phyloP scores from a whole-genome alignment of 2,797 vertebrate species.

The Neosilurus hyrtlii region DNA sequence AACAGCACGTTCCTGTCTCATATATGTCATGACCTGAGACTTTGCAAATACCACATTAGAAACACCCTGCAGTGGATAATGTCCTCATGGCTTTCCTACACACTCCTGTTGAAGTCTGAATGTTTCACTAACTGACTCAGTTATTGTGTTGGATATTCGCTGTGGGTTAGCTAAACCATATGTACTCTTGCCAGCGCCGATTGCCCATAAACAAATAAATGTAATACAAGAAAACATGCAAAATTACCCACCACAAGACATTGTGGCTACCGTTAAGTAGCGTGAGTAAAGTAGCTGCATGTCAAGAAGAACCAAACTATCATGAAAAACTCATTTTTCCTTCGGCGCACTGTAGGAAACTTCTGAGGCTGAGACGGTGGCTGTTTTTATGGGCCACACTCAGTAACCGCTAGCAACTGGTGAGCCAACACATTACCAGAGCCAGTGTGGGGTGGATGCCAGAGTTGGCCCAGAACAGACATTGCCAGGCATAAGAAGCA shows the following conservation, averaged over 20 bases:
- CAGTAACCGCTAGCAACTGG: slow-evolving; percentile 33
- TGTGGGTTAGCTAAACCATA: slow-evolving; percentile 66
- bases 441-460: slow-evolving; percentile 51
- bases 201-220: slow-evolving; percentile 69
- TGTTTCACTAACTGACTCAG: slow-evolving; percentile 63
- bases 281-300: slow-evolving; percentile 59
- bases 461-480: slow-evolving; percentile 41
- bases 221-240: slow-evolving; percentile 64
- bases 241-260: slow-evolving; percentile 65
- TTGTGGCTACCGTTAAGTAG: slow-evolving; percentile 60
- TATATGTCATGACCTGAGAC: slow-evolving; percentile 16
- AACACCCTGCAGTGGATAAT: slow-evolving; percentile 16
- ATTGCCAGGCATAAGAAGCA: slow-evolving; percentile 34
- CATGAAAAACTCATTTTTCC: background rate
- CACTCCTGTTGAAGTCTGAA: slow-evolving; percentile 13
- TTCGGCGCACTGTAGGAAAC: slow-evolving; percentile 25
- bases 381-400: slow-evolving; percentile 54
- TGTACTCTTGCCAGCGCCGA: slow-evolving; percentile 51
- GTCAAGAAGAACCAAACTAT: slow-evolving; percentile 60
- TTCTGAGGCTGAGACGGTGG: slow-evolving; percentile 51
- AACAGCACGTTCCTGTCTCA: background rate
- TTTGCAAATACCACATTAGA: slow-evolving; percentile 18
- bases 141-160: slow-evolving; percentile 57
- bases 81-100: slow-evolving; percentile 26
- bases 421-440: slow-evolving; percentile 52